Percentiles rank a stretch among this genome's conserved stretches.
phyloP scores from a whole-genome alignment of 2,888 invertebrate species.

The Erebia aethiops region DNA sequence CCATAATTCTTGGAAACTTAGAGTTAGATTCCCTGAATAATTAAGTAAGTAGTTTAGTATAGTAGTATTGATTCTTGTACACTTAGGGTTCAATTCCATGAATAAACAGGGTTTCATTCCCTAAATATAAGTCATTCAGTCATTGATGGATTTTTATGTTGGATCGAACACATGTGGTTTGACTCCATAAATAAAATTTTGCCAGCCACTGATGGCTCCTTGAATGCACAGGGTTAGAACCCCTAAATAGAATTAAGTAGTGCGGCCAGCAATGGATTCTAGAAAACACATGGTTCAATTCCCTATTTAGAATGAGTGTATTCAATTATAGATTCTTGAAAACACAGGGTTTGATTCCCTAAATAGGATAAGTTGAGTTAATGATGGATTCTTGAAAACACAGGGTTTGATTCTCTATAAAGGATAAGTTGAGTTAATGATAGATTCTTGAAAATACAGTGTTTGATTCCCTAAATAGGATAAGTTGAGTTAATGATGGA shows the following conservation, averaged over 20 bases:
- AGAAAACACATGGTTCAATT: neutral
- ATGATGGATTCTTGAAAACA: neutral
- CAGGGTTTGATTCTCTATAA: slow-evolving; percentile 33
- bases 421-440: neutral
- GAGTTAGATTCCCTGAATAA: too few species aligned
- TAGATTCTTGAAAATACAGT: neutral
- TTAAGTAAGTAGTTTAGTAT: too few species aligned
- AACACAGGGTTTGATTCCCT: slow-evolving; percentile 34
- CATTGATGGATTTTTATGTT: too few species aligned
- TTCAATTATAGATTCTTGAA: neutral
- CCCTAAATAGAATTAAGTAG: neutral
- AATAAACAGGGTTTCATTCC: too few species aligned
- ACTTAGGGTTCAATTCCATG: too few species aligned
- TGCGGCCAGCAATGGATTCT: neutral
- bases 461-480: slow-evolving; percentile 32
- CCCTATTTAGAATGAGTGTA: neutral
- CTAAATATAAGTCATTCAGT: too few species aligned
- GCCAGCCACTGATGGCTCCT: too few species aligned
- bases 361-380: neutral
- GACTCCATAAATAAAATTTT: too few species aligned
- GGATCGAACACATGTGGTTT: too few species aligned
- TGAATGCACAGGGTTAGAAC: neutral
- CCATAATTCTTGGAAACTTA: too few species aligned
- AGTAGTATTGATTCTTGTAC: too few species aligned
- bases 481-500: too few species aligned